Base-by-base conservation (phyloP, 2,113 vertebrate species). In the Callithrix jacchus region DNA sequence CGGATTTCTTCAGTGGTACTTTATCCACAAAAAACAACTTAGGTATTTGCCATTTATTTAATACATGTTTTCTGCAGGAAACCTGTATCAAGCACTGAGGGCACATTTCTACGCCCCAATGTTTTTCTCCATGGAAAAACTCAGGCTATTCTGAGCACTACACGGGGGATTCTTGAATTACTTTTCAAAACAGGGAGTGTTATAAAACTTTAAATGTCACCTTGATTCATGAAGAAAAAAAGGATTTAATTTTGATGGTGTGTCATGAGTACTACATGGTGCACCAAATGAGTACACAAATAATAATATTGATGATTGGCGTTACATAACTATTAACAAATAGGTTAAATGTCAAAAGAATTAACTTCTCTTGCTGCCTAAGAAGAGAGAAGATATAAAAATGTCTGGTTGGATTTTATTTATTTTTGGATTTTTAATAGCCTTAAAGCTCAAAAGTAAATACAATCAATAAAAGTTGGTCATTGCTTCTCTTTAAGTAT, bases 1-100 rank as follows among this genome's bases (percentile, higher is more conserved):
- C 56, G 23, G 11, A 37, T 80, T 82, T 97, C 61, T 93, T 89
- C n/a, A 70, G 1, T 76, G 10, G 16, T 92, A 9, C 30, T 66
- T 77, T 45, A 21, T 80, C 73, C 30, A 66, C 14, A 18, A 82
- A 54, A 76, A 27, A 94, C n/a, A 88, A 32, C 10, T 83, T n/a
- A 87, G 14, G 32, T 21, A 91, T 86, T 85, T 93, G 32, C 35
- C 73, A 49, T 90, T 92, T 93, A 91, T 82, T 94, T 79, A 56
- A 93, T 64, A 23, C 11, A 40, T 3, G 56, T 5, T 49, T 80
- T 94, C 32, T 86, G 5, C 11, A 80, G 85, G 42, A 89, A 94
- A 74, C 70, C 61, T 84, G 5, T 64, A 87, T 6, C 7, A 71
- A 71, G 42, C 10, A 74, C 58, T 7, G 64, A 79, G 45, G 92